Evolutionary conservation across 23 tunicate species (phyloP).

Genomic region (Aplidium turbinatum): DNA sequence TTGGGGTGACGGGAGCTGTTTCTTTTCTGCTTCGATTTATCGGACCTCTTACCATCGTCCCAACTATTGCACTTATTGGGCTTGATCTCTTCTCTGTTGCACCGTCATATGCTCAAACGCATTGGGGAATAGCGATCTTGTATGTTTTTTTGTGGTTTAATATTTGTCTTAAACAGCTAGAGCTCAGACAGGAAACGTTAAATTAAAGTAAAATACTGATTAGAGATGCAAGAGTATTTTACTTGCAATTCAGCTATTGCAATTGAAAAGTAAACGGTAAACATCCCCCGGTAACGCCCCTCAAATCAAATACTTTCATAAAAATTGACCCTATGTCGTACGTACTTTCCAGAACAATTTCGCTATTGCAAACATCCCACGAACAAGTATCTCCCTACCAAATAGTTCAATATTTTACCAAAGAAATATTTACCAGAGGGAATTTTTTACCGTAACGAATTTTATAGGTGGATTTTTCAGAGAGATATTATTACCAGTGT

Average conservation of each 20-base stretch:
- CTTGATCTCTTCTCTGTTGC: slow-evolving; percentile 60
- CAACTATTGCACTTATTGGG: slow-evolving; percentile 82
- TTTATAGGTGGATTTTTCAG: too few relatives aligned
- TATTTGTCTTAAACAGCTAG: background rate
- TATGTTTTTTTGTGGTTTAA: slow-evolving; percentile 2
- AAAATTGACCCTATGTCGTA: too few relatives aligned
- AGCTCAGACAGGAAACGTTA: background rate
- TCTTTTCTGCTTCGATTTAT: slow-evolving; percentile 59
- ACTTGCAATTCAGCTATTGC: slow-evolving; percentile 4
- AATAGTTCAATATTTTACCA: too few relatives aligned
- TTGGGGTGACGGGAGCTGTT: slow-evolving; percentile 69
- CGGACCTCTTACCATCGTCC: slow-evolving; percentile 81
- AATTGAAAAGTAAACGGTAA: too few relatives aligned
- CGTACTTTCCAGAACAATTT: too few relatives aligned
- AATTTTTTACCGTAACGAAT: too few relatives aligned
- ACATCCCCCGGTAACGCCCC: too few relatives aligned
- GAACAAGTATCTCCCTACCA: too few relatives aligned
- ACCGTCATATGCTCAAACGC: slow-evolving; percentile 45
- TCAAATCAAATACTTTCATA: too few relatives aligned
- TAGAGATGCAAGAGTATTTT: background rate
- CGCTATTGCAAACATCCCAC: too few relatives aligned
- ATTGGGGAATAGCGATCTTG: slow-evolving; percentile 86
- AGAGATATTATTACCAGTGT: too few relatives aligned
- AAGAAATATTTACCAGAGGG: too few relatives aligned
- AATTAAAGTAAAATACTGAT: background rate